Conservation (phyloP, 2,113 vertebrate species). For the Lampris megalopsis region DNA sequence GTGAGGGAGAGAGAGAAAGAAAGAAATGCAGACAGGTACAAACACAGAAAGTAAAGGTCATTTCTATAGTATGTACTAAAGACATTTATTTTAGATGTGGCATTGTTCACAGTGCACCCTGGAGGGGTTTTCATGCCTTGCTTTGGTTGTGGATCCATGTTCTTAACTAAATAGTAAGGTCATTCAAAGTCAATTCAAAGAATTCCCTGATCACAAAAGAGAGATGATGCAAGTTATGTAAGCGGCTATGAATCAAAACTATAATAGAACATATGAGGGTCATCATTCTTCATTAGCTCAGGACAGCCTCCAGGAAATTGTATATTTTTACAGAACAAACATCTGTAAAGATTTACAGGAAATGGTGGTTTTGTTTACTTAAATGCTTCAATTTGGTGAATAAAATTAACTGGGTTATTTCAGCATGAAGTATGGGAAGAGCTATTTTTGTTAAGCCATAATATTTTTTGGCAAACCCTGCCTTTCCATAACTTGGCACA, state of each 20-base stretch:
- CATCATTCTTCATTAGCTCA: slow-evolving; percentile 14
- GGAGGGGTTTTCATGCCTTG: slow-evolving; percentile 70
- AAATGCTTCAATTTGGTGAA: not conserved
- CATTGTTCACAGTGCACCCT: slow-evolving; percentile 67
- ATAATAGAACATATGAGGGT: slow-evolving; percentile 8
- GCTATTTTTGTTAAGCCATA: slow-evolving; percentile 16
- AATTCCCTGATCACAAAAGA: not conserved
- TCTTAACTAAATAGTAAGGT: slow-evolving; percentile 33
- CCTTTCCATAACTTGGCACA: not conserved
- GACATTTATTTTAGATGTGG: slow-evolving; percentile 39
- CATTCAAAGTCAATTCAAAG: slow-evolving; percentile 15
- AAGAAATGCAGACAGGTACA: slow-evolving; percentile 25
- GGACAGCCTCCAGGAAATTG: slow-evolving; percentile 29
- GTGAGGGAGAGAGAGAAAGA: slow-evolving; percentile 24
- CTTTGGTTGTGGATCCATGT: slow-evolving; percentile 69
- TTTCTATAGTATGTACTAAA: slow-evolving; percentile 30
- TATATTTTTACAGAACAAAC: slow-evolving; percentile 48
- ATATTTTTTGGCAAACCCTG: slow-evolving; percentile 7
- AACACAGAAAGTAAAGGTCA: slow-evolving; percentile 39
- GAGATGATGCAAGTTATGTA: slow-evolving; percentile 3
- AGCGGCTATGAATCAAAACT: slow-evolving; percentile 8
- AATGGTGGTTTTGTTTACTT: slow-evolving; percentile 30
- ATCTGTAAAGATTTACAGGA: slow-evolving; percentile 37
- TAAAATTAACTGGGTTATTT: slow-evolving; percentile 15
- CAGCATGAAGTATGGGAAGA: not conserved